These are phyloP conservation scores for Cepaea hortensis DNA, from an alignment of 2,888 invertebrate species.

Conservation along the genomic window DNA sequence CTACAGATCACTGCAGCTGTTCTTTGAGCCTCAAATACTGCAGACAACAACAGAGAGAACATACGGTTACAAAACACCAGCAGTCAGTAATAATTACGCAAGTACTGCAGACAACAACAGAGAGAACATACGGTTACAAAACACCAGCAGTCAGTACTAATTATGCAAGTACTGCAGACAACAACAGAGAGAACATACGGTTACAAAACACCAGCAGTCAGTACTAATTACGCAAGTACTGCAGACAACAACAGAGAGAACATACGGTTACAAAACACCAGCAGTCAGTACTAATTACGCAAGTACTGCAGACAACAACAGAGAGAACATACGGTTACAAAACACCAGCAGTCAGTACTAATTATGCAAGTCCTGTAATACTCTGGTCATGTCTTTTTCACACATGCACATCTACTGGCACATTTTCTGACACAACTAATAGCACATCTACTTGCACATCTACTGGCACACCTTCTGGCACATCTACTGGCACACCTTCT, in stretches of 20 bases:
- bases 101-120: conserved; percentile 13
- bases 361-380: neutral
- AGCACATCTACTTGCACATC: too few relatives aligned
- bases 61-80: too few relatives aligned
- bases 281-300: too few relatives aligned
- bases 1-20: conserved; percentile 15
- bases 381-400: too few relatives aligned
- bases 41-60: neutral
- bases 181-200: neutral
- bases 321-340: neutral
- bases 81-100: too few relatives aligned
- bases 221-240: neutral
- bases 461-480: too few relatives aligned
- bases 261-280: too few relatives aligned
- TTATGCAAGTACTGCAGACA: conserved; percentile 31
- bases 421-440: neutral
- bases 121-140: too few relatives aligned
- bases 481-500: too few relatives aligned
- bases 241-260: neutral
- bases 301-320: conserved; percentile 20
- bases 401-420: neutral
- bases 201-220: too few relatives aligned
- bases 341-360: too few relatives aligned
- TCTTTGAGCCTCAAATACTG: conserved; percentile 27
- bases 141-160: too few relatives aligned